Evolutionary conservation across 2,797 vertebrate species (phyloP), one percentile per base, ranked within the genome.

Genomic region (Pelodytes ibericus): DNA sequence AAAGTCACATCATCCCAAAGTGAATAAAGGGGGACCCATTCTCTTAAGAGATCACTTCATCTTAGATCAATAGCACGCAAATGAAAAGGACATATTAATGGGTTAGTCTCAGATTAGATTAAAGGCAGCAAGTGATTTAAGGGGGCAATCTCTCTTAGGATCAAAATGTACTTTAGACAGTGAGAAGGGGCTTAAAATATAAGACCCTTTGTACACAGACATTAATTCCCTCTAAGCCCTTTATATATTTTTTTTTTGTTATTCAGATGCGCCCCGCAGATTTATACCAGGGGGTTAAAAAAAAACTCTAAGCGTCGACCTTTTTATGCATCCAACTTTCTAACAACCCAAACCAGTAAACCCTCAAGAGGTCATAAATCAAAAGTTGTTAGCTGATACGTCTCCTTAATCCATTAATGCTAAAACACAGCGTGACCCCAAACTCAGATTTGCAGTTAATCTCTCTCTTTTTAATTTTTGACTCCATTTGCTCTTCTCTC

Each of bases 311-410:
- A 60, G 3, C 24, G 44, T 27, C 18, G 62, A 72, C 64, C 71
- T 79, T 79, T 79, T 20, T 15, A 47, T 22, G 31, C 24, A 13
- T 69, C 59, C 47, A 58, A 63, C 51, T 56, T 73, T 67, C 71
- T 26, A 56, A 69, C 70, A 66, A 60, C 56, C 20, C 29, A 27
- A 61, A 72, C 56, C 58, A 78, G 66, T 56, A 22, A 67, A 61
- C 61, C 70, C 30, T 7, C 49, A 31, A 62, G 44, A 47, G 58
- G 64, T 79, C 63, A 69, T 73, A 79, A 62, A 73, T 62, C 77
- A 79, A 79, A 72, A 63, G 64, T 71, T 74, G 71, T 69, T 79
- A 79, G 74, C 69, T 79, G 77, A 79, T 73, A 79, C 77, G 56
- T 79, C n/a, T 27, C 44, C 77, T 69, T 79, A 69, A 73, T 79